A percentile compares a stretch with the other conserved stretches of the same genome.
Conservation (phyloP, 2,113 vertebrate species). For the Crotalus horridus region DNA sequence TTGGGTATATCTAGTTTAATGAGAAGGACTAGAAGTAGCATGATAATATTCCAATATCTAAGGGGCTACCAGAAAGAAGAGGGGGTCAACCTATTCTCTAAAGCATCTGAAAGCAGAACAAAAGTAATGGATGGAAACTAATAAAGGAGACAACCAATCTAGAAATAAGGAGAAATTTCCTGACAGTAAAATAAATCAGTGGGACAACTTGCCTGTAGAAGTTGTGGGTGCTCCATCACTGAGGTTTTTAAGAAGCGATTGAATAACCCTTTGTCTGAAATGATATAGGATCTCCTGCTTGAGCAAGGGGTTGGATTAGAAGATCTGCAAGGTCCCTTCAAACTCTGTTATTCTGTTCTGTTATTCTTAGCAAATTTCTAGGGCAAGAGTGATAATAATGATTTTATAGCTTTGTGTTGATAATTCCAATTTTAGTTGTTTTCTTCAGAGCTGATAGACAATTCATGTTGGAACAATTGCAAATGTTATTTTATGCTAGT, state of each 20-base stretch:
- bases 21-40: background rate
- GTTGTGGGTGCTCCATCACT: no score
- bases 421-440: background rate
- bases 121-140: no score
- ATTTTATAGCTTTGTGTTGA: background rate
- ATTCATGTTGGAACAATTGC: background rate
- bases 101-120: no score
- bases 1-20: background rate
- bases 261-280: no score
- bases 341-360: background rate
- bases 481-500: background rate
- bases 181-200: no score
- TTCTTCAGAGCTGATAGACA: background rate
- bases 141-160: no score
- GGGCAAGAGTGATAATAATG: background rate
- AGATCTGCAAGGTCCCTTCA: background rate
- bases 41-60: background rate
- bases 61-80: no score
- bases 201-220: no score
- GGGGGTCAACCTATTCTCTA: no score
- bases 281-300: background rate
- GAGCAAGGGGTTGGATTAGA: background rate
- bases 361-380: background rate
- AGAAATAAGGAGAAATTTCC: no score
- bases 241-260: no score